These are phyloP conservation scores for Temnothorax rugatulus DNA, from an alignment of 2,888 invertebrate genomes.

Conservation along the genomic window DNA sequence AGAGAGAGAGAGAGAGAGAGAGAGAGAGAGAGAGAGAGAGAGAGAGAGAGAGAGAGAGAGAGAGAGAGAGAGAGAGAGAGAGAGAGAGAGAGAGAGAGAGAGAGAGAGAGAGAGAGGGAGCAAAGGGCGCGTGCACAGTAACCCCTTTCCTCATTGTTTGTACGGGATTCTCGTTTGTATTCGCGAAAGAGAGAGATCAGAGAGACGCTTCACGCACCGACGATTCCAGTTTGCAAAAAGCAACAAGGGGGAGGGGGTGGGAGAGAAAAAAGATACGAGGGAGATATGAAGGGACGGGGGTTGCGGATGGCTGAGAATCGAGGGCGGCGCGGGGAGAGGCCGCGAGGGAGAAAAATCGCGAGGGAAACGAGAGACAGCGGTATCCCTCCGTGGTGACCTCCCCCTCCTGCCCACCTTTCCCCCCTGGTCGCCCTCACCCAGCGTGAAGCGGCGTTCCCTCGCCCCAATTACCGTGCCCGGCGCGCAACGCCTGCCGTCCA, in stretches of 20 bases:
- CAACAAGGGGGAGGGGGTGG: background rate
- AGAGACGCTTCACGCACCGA: conserved; percentile 63
- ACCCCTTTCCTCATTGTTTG: conserved; percentile 65
- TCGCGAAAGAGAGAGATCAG: conserved; percentile 10
- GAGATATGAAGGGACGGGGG: conserved; percentile 42
- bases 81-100: background rate
- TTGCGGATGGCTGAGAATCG: conserved; percentile 29
- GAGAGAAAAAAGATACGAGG: conserved; percentile 4
- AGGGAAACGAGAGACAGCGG: conserved; percentile 39
- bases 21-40: background rate
- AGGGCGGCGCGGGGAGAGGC: conserved; percentile 44
- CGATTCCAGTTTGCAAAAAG: conserved; percentile 65
- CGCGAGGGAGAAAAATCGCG: conserved; percentile 44
- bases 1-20: background rate
- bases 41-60: background rate
- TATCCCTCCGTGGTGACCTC: conserved; percentile 21
- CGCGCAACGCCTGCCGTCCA: conserved; percentile 67
- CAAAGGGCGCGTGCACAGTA: conserved; percentile 69
- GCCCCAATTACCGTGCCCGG: conserved; percentile 76
- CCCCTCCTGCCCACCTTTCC: conserved; percentile 38
- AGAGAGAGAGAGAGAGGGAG: background rate
- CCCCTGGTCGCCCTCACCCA: background rate
- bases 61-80: background rate
- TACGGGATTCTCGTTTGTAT: conserved; percentile 57
- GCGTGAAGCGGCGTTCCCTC: conserved; percentile 68